A percentile compares a stretch with the other conserved stretches of the same genome.
Evolutionary conservation across 2,113 vertebrate species (phyloP).

Genomic region (Noctilio leporinus): DNA sequence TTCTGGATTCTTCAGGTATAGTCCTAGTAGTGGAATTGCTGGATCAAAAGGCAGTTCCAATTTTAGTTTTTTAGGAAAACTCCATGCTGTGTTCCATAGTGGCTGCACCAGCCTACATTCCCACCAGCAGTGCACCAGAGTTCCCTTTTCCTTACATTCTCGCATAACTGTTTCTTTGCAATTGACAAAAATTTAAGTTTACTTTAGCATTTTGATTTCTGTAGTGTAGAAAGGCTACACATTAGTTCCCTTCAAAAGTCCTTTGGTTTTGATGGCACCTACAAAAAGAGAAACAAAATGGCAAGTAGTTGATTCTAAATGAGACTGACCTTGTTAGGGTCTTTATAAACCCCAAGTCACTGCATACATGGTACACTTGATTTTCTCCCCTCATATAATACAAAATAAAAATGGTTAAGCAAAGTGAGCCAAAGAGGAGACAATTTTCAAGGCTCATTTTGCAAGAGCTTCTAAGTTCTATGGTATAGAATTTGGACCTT

Average conservation of each 20-base stretch:
- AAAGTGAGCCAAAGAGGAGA: background rate
- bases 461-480: background rate
- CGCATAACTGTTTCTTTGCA: background rate
- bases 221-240: background rate
- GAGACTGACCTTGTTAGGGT: too few species aligned
- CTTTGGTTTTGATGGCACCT: background rate
- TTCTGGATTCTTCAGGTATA: too few species aligned
- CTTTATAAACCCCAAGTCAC: background rate
- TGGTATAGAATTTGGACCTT: background rate
- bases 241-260: background rate
- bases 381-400: background rate
- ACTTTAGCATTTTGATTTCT: background rate
- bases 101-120: too few species aligned
- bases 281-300: background rate
- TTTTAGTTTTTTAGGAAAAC: too few species aligned
- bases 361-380: background rate
- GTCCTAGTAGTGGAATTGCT: too few species aligned
- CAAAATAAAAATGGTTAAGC: background rate
- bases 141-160: too few species aligned
- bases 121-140: too few species aligned
- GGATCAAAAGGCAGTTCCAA: too few species aligned
- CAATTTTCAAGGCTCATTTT: background rate
- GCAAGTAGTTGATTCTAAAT: background rate
- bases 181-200: background rate
- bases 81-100: too few species aligned